Conservation (phyloP, 2,888 invertebrate species). For the Kryphioiulus occultus region DNA sequence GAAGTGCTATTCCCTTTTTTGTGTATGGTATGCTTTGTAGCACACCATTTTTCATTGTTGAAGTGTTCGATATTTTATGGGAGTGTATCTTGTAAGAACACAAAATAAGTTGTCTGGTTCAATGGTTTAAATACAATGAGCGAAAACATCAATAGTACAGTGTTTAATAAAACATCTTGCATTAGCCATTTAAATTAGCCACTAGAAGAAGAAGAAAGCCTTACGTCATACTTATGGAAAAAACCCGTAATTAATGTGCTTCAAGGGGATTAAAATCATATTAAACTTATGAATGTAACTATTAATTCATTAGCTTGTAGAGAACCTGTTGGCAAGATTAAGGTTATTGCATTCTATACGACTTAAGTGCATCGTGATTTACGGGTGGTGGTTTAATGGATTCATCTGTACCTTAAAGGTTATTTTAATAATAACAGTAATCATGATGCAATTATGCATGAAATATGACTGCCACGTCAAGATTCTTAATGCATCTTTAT, state of each 20-base stretch:
- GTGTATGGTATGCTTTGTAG: no score
- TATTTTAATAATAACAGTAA: background rate
- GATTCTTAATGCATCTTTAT: background rate
- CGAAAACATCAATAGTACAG: no score
- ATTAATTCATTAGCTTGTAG: background rate
- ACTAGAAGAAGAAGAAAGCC: background rate
- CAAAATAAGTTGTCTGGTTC: no score
- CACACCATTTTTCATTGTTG: no score
- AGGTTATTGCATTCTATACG: slow-evolving; percentile 3
- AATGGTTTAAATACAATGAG: no score
- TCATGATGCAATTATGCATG: background rate
- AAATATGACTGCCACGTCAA: background rate
- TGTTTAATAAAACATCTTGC: background rate
- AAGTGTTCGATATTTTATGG: no score
- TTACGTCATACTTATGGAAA: background rate
- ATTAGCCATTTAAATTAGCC: background rate
- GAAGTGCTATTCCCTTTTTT: no score
- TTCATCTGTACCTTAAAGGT: background rate
- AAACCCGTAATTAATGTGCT: no score
- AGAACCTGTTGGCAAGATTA: background rate
- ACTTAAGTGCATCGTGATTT: slow-evolving; percentile 26
- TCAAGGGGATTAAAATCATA: background rate
- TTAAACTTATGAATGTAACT: background rate
- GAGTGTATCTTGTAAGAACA: no score
- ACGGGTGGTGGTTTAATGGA: background rate